These are phyloP conservation scores for Lumbricus terrestris DNA, from an alignment of 2,888 invertebrate species.

Conservation along the genomic window DNA sequence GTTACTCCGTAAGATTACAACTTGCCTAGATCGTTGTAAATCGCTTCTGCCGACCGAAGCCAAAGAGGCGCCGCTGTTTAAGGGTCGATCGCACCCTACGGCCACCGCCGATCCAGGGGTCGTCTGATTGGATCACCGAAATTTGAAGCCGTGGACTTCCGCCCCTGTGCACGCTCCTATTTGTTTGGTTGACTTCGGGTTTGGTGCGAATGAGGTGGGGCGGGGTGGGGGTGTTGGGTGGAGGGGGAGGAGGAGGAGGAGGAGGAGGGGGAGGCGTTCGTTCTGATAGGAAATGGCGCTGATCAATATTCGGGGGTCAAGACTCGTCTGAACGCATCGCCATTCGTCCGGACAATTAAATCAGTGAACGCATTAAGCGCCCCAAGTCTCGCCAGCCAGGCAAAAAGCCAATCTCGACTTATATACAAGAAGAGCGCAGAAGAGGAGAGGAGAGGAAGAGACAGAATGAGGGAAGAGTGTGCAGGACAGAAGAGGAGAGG, in stretches of 20 bases:
- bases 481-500: too few species aligned
- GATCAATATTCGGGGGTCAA: not conserved
- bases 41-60: not conserved
- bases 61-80: not conserved
- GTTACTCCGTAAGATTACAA: not conserved
- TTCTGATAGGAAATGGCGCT: not conserved
- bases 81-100: not conserved
- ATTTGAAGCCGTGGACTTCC: not conserved
- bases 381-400: not conserved
- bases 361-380: not conserved
- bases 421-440: not conserved
- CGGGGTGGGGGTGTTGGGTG: too few species aligned
- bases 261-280: too few species aligned
- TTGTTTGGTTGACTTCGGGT: not conserved
- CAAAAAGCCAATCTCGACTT: slow-evolving; percentile 3
- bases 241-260: too few species aligned
- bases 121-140: not conserved
- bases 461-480: too few species aligned
- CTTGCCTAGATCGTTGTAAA: not conserved
- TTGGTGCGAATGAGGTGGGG: not conserved
- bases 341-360: not conserved
- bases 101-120: too few species aligned
- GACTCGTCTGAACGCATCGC: not conserved
- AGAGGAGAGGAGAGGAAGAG: not conserved
- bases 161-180: not conserved